Evolutionary conservation across 2,888 invertebrate species (phyloP).

Genomic region (Amiota mariae): DNA sequence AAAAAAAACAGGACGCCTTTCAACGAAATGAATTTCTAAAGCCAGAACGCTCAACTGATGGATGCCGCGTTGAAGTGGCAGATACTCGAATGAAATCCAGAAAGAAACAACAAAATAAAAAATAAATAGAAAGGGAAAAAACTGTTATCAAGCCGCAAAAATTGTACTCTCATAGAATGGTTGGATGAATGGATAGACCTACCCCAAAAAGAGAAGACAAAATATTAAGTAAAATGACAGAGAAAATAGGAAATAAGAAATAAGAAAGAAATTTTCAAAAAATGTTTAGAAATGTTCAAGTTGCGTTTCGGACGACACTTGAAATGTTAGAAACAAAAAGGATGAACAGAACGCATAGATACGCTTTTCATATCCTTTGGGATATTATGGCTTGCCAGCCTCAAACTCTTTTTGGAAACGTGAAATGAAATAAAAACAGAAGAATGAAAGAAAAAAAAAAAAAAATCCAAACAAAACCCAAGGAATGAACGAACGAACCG

Average conservation of each 20-base stretch:
- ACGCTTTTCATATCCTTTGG: constrained; percentile 27
- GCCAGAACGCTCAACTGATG: constrained; percentile 3
- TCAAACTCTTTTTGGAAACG: neutral
- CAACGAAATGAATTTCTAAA: neutral
- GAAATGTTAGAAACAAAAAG: neutral
- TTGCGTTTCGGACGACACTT: constrained; percentile 14
- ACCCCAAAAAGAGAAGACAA: constrained; percentile 1
- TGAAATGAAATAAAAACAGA: constrained; percentile 18
- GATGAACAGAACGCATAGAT: neutral
- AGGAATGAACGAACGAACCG: constrained; percentile 26
- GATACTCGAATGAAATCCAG: constrained; percentile 13
- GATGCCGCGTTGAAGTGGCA: constrained; percentile 21
- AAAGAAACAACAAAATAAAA: neutral
- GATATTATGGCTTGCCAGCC: constrained; percentile 10
- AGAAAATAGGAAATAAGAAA: constrained; percentile 9
- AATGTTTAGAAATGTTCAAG: constrained; percentile 2
- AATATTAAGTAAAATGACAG: neutral
- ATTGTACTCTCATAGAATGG: too few relatives aligned
- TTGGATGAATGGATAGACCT: neutral
- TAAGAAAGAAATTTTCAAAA: too few relatives aligned
- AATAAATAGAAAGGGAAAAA: neutral
- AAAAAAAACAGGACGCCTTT: neutral
- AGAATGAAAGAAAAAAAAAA: constrained; percentile 16
- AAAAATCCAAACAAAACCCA: constrained; percentile 9
- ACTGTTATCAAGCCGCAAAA: neutral